Base-by-base conservation (phyloP, 2,888 invertebrate species). In the Lasioglossum malachurum region DNA sequence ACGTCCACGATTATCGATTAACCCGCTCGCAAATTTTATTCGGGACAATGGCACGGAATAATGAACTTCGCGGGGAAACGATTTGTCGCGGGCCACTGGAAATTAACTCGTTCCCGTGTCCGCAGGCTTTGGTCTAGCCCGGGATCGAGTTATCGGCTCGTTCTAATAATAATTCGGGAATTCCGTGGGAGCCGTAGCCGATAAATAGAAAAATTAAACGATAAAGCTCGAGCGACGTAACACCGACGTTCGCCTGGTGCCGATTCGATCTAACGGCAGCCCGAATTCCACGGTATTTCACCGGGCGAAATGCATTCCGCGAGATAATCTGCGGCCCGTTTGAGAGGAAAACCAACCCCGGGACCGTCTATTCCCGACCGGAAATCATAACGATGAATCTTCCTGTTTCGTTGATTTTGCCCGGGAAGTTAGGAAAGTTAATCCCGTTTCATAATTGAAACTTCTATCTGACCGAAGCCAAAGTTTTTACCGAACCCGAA, bases 1-100 rank as follows among this genome's bases (percentile, higher is more conserved):
- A 64, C 31, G 41, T 77, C 82, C 87, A 73, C 84, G 80, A 82
- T 83, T 86, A 86, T 87, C 88, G 88, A 89, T 91, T 88, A 81
- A 82, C 75, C 82, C 57, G 75, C 49, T 84, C 75, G 73, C 80
- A 80, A 87, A 88, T 89, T 89, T 87, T 74, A 53, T 76, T 44
- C 69, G 41, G 75, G 69, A 87, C 78, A 79, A 84, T 75, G 75
- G 57, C 60, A 72, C 78, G 38, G 80, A 74, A 75, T 81, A 81
- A 75, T 53, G 81, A 80, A 84, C 71, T 44, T 7, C 35, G n/a
- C n/a, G n/a, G 64, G 31, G 27, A 23, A 46, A 41, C 23, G 60
- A 49, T 38, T 53, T 27, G 38, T 38, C 69, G 69, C 19, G 38
- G 46, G 10, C n/a, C n/a, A 46, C 73, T 38, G 35, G 44, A 72